Percentiles rank a stretch among this genome's conserved stretches.
These are phyloP conservation scores for Dromius quadrimaculatus DNA, from an alignment of 2,888 invertebrate species.

Conservation along the genomic window DNA sequence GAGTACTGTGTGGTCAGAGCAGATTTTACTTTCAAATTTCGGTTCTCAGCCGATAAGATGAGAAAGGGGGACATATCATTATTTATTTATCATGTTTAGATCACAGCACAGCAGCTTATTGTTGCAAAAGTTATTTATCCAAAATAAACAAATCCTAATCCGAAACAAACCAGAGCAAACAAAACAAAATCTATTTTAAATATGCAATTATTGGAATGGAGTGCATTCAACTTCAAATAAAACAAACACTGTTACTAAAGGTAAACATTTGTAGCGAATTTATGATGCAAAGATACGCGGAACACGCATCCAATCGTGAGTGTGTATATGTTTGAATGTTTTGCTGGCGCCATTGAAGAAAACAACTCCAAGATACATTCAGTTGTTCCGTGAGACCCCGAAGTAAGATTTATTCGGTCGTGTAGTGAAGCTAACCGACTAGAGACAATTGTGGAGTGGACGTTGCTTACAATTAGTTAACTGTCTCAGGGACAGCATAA, in stretches of 20 bases:
- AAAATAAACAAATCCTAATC: slow-evolving; percentile 20
- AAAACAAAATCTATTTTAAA: slow-evolving; percentile 33
- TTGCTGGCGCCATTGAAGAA: slow-evolving; percentile 11
- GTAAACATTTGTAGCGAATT: slow-evolving; percentile 31
- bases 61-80: too few relatives aligned
- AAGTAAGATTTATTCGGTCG: slow-evolving; percentile 4
- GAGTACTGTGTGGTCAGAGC: too few relatives aligned
- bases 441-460: slow-evolving; percentile 33
- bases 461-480: slow-evolving; percentile 13
- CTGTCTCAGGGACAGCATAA: not conserved
- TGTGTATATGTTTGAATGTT: slow-evolving; percentile 9
- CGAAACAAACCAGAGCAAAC: slow-evolving; percentile 18
- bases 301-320: slow-evolving; percentile 8
- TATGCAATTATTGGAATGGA: slow-evolving; percentile 37
- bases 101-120: not conserved
- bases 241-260: slow-evolving; percentile 32
- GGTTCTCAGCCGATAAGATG: too few relatives aligned
- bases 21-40: too few relatives aligned
- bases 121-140: not conserved
- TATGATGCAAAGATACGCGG: slow-evolving; percentile 32
- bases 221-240: slow-evolving; percentile 44
- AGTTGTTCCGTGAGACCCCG: not conserved
- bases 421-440: not conserved
- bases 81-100: too few relatives aligned
- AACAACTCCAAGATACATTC: slow-evolving; percentile 24